Base-by-base conservation (phyloP, 2,113 vertebrate species). In the Psilopsiagon aurifrons region DNA sequence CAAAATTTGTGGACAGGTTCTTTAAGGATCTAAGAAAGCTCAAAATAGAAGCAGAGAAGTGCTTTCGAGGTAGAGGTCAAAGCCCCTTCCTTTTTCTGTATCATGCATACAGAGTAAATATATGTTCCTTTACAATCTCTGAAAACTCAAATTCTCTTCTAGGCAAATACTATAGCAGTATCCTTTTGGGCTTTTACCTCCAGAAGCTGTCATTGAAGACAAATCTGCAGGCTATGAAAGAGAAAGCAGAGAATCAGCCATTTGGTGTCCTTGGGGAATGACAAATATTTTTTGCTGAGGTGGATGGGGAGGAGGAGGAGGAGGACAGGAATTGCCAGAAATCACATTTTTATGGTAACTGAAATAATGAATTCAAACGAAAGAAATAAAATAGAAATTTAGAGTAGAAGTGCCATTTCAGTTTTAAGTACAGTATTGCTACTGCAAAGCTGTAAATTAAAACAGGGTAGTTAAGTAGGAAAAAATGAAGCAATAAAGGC, bases 341-440 rank as follows among this genome's bases (percentile, higher is more conserved):
- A 92, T 39, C 37, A 25, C 35, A 49, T 55, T 91, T 95, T 94
- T 81, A 90, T 96, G 81, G 87, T 60, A 93, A 85, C 89, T 71
- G 68, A 69, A 88, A 64, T 90, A 94, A 96, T 95, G 95, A 95
- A 96, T 76, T 87, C 64, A 57, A 96, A 83, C 76, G 62, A 92
- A 94, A 94, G 67, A 76, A 91, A 88, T 95, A 88, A 96, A 97
- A 79, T 60, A 80, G 47, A 91, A n/a, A 54, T 86, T 88, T 87
- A 80, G 77, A 84, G 67, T 90, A 43, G 71, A 92, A 82, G 67
- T 92, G 68, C 73, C 28, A 69, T 94, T 96, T 92, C 10, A 3
- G 31, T 66, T 96, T 94, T 93, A 96, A 96, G 82, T 86, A 86
- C 57, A 46, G 60, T 8, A 23, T 76, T 95, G 85, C 86, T 86